Evolutionary conservation across 53 echinoderm and acorn worm species (phyloP).

Genomic region (Echinometra lucunter): DNA sequence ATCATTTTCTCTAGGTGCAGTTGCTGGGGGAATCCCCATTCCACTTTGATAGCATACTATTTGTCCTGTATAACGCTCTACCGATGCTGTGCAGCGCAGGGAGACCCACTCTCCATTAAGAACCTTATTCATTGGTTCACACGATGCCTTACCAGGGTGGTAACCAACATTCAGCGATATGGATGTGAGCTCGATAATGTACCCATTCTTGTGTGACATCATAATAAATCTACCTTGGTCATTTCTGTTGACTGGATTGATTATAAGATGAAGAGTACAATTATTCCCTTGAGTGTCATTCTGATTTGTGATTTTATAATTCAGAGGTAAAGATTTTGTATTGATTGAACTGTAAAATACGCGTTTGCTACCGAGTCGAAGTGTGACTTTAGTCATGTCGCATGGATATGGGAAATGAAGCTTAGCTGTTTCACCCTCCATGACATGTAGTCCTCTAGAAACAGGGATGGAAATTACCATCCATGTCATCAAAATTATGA

Average conservation of each 20-base stretch:
- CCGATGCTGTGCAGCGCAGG: not conserved
- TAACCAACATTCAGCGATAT: not conserved
- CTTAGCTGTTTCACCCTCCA: not conserved
- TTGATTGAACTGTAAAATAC: not conserved
- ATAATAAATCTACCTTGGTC: not conserved
- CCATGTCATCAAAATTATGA: not conserved
- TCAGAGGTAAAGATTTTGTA: no score
- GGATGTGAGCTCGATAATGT: not conserved
- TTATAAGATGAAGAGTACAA: not conserved
- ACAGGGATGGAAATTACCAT: not conserved
- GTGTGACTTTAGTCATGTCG: not conserved
- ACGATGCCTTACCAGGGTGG: not conserved
- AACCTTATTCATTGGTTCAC: not conserved
- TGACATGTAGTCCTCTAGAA: not conserved
- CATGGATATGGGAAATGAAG: not conserved
- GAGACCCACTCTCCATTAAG: not conserved
- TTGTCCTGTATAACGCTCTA: not conserved
- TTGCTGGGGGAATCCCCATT: not conserved
- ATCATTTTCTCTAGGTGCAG: not conserved
- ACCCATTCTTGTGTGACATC: not conserved
- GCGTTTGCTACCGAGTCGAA: not conserved
- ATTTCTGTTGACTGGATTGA: not conserved
- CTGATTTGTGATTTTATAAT: no score
- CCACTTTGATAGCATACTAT: conserved; percentile 24
- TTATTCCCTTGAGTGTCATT: no score